Conservation (phyloP, 2,113 vertebrate species). For the Dryoscopus gambensis region DNA sequence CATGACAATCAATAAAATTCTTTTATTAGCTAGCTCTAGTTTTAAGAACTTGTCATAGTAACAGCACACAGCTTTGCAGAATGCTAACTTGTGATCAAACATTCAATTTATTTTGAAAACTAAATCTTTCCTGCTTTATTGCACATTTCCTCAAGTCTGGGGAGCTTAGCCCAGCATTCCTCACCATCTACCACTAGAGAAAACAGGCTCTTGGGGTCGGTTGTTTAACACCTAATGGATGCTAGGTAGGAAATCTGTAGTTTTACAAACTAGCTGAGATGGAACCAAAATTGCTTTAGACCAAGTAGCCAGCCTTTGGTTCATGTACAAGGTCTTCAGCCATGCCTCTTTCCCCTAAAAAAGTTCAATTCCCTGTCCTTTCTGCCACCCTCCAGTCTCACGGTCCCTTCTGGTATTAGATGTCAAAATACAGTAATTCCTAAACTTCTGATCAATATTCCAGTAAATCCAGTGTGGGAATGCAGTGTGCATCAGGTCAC, state of each 20-base stretch:
- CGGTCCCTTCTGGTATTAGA: fast-evolving
- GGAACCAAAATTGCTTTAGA: not conserved
- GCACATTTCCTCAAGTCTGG: not conserved
- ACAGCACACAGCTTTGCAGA: not conserved
- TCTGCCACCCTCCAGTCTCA: not conserved
- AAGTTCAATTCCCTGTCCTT: not conserved
- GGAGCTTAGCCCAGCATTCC: not conserved
- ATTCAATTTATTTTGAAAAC: constrained; percentile 44
- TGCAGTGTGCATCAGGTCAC: not conserved
- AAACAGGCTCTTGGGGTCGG: fast-evolving
- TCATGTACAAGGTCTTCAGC: not conserved
- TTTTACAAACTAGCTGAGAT: not conserved
- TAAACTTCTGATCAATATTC: not conserved
- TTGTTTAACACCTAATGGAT: not conserved
- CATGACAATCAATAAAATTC: constrained; percentile 51
- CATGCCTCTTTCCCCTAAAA: not conserved
- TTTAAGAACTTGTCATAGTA: constrained; percentile 44
- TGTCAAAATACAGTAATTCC: not conserved
- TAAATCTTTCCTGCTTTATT: not conserved
- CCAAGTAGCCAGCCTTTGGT: not conserved
- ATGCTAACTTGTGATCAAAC: constrained; percentile 27
- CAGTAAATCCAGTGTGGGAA: not conserved
- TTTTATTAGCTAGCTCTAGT: constrained; percentile 28
- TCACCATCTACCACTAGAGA: not conserved
- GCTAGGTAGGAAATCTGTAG: not conserved